Conservation (phyloP, 2,797 vertebrate species). For the Bovichtus diacanthus region DNA sequence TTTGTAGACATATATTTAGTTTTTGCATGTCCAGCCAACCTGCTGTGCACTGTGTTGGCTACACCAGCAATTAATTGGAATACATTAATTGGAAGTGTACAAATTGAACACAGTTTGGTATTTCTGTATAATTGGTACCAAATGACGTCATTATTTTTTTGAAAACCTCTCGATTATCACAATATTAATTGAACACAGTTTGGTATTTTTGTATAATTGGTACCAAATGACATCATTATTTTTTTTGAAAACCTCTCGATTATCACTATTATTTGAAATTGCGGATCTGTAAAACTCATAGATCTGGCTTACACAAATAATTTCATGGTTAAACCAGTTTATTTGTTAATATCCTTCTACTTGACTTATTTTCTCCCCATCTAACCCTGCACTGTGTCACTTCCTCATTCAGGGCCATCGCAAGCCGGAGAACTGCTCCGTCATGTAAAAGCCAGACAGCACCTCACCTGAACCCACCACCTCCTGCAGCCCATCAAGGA, state of each 20-base stretch:
- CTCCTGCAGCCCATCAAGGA: constrained; percentile 47
- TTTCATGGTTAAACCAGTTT: neutral
- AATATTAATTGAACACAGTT: neutral
- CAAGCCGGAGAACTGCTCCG: constrained; percentile 81
- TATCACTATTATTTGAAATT: neutral
- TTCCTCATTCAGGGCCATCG: constrained; percentile 69
- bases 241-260: too few relatives aligned
- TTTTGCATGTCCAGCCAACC: neutral
- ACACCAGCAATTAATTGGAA: neutral
- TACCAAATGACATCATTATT: too few relatives aligned
- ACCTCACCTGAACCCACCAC: constrained; percentile 49
- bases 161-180: too few relatives aligned
- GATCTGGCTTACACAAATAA: too few relatives aligned
- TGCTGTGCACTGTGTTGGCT: neutral
- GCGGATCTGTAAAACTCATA: too few relatives aligned
- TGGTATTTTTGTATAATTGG: neutral
- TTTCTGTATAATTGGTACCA: neutral
- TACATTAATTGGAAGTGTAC: neutral
- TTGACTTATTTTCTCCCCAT: neutral
- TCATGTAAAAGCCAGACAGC: constrained; percentile 79
- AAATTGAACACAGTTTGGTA: neutral
- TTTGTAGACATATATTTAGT: neutral
- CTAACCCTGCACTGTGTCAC: neutral
- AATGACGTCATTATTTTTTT: too few relatives aligned
- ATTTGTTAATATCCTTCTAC: neutral